Base-by-base conservation (phyloP, 2,113 vertebrate species). In the Pseudorhombus dupliciocellatus region DNA sequence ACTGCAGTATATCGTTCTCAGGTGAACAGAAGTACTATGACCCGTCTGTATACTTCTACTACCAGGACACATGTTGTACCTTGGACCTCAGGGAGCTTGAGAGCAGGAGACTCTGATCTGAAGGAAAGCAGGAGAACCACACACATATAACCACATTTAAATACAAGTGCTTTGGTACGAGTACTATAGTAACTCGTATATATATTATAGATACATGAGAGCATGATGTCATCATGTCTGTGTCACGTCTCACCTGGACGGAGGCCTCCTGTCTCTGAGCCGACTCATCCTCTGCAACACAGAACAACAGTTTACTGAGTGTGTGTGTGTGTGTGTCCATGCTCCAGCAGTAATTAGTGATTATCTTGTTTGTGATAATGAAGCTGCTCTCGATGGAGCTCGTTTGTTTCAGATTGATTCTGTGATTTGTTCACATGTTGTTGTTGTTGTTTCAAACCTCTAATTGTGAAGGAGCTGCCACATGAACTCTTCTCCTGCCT, bases 201-300 rank as follows among this genome's bases (percentile, higher is more conserved):
- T n/a, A n/a, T n/a, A n/a, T n/a, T n/a, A n/a, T n/a, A n/a, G n/a
- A n/a, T n/a, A n/a, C n/a, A n/a, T n/a, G n/a, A n/a, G n/a, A n/a
- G n/a, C 40, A 14, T 42, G 40, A 3, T 9, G 9, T 7, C 40
- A 10, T 14, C 6, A 3, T 14, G 8, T 9, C 40, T 14, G 40
- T 42, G 20, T n/a, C 46, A 48, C 20, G 24, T 15, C 87, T 66
- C 37, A 92, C 89, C 84, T 30, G 40, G 85, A 44, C 3, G 79
- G 66, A 18, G 74, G 59, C 28, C 61, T 64, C 63, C 73, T 34
- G 22, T 79, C 77, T 53, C 57, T 77, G 50, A 83, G 70, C 6
- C 79, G 72, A 64, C 50, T 87, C 84, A 91, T 80, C 79, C 83
- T 91, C 91, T 91, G 86, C 11, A 52, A 74, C 21, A 79, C 22